Evolutionary conservation across 2,113 vertebrate species (phyloP).

Genomic region (Pristiophorus japonicus): DNA sequence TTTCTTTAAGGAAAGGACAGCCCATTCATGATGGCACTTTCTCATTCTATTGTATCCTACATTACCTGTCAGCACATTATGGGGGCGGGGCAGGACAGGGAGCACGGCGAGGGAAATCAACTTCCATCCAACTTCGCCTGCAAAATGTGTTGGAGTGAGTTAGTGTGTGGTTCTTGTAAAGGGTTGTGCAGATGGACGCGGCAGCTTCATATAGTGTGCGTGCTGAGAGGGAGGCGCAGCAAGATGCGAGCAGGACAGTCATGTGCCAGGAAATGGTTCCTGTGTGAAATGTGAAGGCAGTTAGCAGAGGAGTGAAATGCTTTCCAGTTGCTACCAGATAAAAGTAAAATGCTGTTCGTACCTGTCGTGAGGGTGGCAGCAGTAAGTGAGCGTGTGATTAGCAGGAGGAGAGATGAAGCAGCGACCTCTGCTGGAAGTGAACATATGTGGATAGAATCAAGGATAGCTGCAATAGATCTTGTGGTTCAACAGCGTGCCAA

Average conservation of each 20-base stretch:
- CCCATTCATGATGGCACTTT: neutral
- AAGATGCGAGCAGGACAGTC: too few relatives aligned
- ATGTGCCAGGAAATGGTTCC: neutral
- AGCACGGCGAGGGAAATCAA: neutral
- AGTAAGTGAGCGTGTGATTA: neutral
- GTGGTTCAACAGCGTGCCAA: neutral
- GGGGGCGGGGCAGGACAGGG: neutral
- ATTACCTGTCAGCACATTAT: neutral
- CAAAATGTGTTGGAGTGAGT: neutral
- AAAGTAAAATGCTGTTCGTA: neutral
- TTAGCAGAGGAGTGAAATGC: neutral
- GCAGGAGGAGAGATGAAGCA: neutral
- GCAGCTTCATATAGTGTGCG: neutral
- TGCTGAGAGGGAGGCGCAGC: neutral
- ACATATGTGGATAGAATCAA: neutral
- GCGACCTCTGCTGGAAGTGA: neutral
- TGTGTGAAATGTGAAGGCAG: neutral
- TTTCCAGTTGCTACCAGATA: neutral
- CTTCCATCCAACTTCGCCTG: neutral
- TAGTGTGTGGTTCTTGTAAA: neutral
- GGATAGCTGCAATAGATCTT: neutral
- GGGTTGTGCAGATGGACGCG: neutral
- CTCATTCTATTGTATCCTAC: neutral
- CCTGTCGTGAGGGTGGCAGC: neutral
- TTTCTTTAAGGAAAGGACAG: neutral